Evolutionary conservation across 2,888 invertebrate genomes (phyloP).

Genomic region (Archaeoteleia sp.): DNA sequence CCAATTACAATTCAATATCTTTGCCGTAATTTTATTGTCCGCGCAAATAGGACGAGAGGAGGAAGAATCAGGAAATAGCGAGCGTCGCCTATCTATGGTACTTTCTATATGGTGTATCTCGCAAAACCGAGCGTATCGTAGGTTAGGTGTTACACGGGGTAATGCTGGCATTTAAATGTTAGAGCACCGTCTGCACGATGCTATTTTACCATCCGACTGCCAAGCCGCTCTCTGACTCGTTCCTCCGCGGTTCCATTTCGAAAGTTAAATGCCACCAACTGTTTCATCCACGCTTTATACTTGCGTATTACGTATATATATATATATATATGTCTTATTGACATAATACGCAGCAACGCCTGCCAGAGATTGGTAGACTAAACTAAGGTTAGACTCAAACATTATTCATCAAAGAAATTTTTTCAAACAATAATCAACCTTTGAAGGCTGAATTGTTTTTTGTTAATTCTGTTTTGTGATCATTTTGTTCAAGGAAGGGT

Average conservation of each 20-base stretch:
- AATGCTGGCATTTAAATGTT: constrained; percentile 73
- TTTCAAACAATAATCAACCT: too few relatives aligned
- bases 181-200: constrained; percentile 65
- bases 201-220: constrained; percentile 64
- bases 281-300: constrained; percentile 46
- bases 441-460: too few relatives aligned
- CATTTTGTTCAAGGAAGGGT: too few relatives aligned
- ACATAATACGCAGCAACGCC: too few relatives aligned
- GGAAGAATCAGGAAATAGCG: constrained; percentile 10
- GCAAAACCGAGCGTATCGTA: constrained; percentile 24
- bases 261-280: constrained; percentile 71
- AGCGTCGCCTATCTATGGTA: constrained; percentile 22
- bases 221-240: constrained; percentile 50
- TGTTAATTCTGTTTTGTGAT: too few relatives aligned
- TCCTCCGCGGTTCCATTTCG: constrained; percentile 63
- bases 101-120: constrained; percentile 12
- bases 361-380: too few relatives aligned
- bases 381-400: too few relatives aligned
- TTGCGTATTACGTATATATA: too few relatives aligned
- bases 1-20: too few relatives aligned
- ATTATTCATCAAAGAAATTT: too few relatives aligned
- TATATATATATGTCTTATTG: too few relatives aligned
- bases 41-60: background rate
- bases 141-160: constrained; percentile 46
- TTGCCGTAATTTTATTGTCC: too few relatives aligned